These are phyloP conservation scores for Setophaga kirtlandii DNA, from an alignment of 2,113 vertebrate species.

Conservation along the genomic window DNA sequence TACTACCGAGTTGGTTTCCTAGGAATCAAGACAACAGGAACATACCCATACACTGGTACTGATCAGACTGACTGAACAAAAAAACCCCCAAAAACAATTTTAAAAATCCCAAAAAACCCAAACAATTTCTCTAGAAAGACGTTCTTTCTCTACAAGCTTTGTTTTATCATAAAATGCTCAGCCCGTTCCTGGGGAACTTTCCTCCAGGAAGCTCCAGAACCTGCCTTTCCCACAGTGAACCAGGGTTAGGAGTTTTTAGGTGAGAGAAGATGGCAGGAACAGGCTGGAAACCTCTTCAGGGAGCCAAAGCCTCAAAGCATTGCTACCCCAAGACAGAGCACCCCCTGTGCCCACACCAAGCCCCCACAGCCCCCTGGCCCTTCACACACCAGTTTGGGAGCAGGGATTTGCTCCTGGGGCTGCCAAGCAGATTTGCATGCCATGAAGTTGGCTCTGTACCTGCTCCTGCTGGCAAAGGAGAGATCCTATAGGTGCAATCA, in stretches of 20 bases:
- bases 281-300: not conserved
- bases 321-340: fast-evolving
- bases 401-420: not conserved
- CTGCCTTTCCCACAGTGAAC: not conserved
- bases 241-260: not conserved
- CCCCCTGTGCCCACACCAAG: not conserved
- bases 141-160: not conserved
- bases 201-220: not conserved
- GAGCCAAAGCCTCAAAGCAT: not conserved
- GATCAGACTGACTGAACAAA: not conserved
- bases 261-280: not conserved
- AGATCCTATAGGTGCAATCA: fast-evolving
- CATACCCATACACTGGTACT: not conserved
- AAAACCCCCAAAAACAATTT: not conserved
- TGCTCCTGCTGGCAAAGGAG: not conserved
- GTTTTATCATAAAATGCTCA: not conserved
- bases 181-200: not conserved
- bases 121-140: not conserved
- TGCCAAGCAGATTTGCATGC: not conserved
- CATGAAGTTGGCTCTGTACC: fast-evolving
- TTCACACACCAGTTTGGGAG: not conserved
- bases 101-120: not conserved
- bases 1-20: not conserved
- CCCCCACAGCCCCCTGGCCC: not conserved
- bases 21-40: not conserved